phyloP scores from a whole-genome alignment of 1,140 invertebrate genomes.

The Cotesia typhae region DNA sequence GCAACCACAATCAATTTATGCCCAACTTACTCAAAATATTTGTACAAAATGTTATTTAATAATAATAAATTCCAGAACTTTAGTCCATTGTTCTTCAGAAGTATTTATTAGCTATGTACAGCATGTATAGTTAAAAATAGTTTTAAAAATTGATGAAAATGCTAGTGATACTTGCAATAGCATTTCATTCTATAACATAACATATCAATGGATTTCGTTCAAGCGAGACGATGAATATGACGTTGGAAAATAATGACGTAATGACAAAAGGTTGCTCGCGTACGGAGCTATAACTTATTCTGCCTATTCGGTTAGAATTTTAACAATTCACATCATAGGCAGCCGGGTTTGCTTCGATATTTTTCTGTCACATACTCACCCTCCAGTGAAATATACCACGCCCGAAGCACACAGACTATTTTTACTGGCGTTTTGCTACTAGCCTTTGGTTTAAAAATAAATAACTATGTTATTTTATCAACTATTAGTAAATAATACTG shows the following conservation, averaged over 20 bases:
- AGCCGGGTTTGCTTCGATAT: conserved; percentile 17
- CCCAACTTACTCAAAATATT: neutral
- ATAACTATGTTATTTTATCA: too few species aligned
- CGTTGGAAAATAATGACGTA: conserved; percentile 13
- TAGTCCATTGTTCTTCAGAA: neutral
- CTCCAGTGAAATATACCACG: neutral
- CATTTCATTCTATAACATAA: neutral
- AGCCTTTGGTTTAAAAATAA: too few species aligned
- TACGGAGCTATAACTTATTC: neutral
- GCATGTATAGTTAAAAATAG: neutral
- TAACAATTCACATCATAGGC: conserved; percentile 31
- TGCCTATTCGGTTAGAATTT: conserved; percentile 4
- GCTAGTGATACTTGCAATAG: neutral
- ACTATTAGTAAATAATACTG: too few species aligned
- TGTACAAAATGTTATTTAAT: neutral
- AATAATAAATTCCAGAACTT: neutral
- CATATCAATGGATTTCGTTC: neutral
- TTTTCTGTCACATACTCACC: neutral
- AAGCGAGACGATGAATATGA: neutral
- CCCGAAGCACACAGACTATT: neutral
- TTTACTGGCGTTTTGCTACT: too few species aligned
- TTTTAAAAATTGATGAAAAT: conserved; percentile 1
- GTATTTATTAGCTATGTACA: neutral
- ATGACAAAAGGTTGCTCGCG: conserved; percentile 26
- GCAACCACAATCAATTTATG: too few species aligned